Evolutionary conservation across 2,888 invertebrate species (phyloP).

Genomic region (Drosophila macrospina): DNA sequence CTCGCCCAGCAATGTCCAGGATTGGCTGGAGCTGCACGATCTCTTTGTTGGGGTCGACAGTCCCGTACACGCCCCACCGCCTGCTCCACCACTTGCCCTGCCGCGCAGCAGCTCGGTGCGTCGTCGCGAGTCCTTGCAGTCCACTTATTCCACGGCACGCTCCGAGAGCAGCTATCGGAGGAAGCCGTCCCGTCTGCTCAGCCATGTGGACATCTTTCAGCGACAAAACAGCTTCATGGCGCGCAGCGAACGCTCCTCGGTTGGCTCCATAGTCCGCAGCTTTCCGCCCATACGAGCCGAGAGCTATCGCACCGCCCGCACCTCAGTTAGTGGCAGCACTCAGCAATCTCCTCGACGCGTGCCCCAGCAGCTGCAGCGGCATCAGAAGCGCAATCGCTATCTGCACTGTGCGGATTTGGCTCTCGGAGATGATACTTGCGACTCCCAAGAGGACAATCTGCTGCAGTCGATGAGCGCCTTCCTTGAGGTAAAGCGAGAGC

Average conservation of each 20-base stretch:
- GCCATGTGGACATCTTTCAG: conserved; percentile 79
- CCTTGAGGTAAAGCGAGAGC: conserved; percentile 83
- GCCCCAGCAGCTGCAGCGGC: conserved; percentile 39
- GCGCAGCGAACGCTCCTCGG: conserved; percentile 81
- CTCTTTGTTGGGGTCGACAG: conserved; percentile 68
- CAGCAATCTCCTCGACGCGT: conserved; percentile 47
- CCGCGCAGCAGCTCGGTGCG: conserved; percentile 41
- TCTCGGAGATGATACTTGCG: conserved; percentile 73
- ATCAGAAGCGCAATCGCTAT: conserved; percentile 72
- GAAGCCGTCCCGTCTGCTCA: conserved; percentile 62
- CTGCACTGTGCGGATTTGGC: conserved; percentile 83
- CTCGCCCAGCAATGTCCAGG: conserved; percentile 84
- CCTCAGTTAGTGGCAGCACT: conserved; percentile 46
- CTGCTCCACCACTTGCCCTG: conserved; percentile 3
- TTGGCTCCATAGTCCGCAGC: conserved; percentile 81
- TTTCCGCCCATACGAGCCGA: conserved; percentile 82
- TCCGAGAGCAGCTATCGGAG: conserved; percentile 71
- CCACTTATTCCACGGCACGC: conserved; percentile 72
- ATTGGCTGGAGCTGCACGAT: conserved; percentile 85
- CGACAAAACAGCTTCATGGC: conserved; percentile 82
- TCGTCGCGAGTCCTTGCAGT: conserved; percentile 73
- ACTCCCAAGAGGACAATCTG: conserved; percentile 82
- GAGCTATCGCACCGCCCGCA: conserved; percentile 60
- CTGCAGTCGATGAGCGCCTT: conserved; percentile 82
- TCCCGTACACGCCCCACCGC: conserved; percentile 24